Base-by-base conservation (phyloP, 2,113 vertebrate species). In the Onychorhynchus coronatus region DNA sequence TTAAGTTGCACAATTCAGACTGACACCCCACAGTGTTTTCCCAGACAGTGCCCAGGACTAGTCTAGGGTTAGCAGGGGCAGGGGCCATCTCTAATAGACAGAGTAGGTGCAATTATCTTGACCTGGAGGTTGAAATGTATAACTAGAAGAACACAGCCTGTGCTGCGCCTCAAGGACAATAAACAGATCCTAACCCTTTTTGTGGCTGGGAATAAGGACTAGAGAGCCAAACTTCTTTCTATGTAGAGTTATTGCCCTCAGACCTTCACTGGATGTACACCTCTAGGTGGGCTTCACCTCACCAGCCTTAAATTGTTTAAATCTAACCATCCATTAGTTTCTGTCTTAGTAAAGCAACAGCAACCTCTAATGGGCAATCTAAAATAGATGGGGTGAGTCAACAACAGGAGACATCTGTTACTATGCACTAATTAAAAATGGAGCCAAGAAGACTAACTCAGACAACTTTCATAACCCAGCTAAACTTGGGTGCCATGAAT, bases 301-400 rank as follows among this genome's bases (percentile, higher is more conserved):
- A 44, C 16, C 33, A 91, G 31, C 33, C 37, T 94, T 86, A 70
- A 56, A 15, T 50, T 70, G 3, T 46, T 90, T 76, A 63, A 78
- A 81, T 63, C 25, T 63, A 50, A 31, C 31, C 33, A 47, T 67
- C 75, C 73, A 35, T 33, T 77, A 31, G 25, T 52, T 52, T 89
- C 13, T 17, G 44, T 82, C 47, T 89, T 63, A 41, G 35, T 47
- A 84, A 89, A 71, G 47, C 19, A 65, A n/a, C 33, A 93, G 93
- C 93, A 92, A 93, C 44, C 30, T 93, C 83, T 92, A 71, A 71
- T 91, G 35, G 72, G 61, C 56, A 78, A 88, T 44, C 52, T 78
- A 92, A 97, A 97, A 95, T 94, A 97, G 91, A 89, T 24, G 44
- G 70, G 11, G 61, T 95, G 94, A 96, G 86, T 97, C 96, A 96